These are phyloP conservation scores for Microctonus brassicae DNA, from an alignment of 2,888 invertebrate species.

Conservation along the genomic window DNA sequence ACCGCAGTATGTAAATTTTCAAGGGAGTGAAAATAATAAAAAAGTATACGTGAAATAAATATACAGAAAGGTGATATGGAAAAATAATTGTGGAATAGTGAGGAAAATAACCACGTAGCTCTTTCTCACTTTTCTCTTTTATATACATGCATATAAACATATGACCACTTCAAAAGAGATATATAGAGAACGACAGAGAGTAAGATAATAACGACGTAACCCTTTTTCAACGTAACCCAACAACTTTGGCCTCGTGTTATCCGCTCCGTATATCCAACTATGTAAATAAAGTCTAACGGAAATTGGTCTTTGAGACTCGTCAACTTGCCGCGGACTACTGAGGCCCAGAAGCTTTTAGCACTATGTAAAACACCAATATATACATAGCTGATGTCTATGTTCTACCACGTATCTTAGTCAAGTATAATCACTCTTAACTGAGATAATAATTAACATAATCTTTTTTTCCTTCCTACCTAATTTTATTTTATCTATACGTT, in stretches of 20 bases:
- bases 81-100: not conserved
- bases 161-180: constrained; percentile 1
- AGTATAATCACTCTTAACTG: not conserved
- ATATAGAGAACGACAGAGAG: constrained; percentile 3
- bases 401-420: not conserved
- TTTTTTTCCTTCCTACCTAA: not conserved
- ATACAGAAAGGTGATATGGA: not conserved
- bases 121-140: not conserved
- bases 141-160: not conserved
- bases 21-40: constrained; percentile 7
- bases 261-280: constrained; percentile 63
- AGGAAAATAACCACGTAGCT: not conserved
- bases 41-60: not conserved
- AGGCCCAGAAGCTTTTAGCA: constrained; percentile 45
- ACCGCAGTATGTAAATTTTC: constrained; percentile 66
- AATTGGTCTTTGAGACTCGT: constrained; percentile 65
- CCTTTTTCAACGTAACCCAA: constrained; percentile 30
- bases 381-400: not conserved
- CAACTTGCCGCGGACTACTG: constrained; percentile 37
- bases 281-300: constrained; percentile 67
- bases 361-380: constrained; percentile 11
- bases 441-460: not conserved
- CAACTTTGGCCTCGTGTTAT: constrained; percentile 55
- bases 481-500: no score
- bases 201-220: constrained; percentile 9